Evolutionary conservation across 53 echinoderm and acorn worm species (phyloP).

Genomic region (Paelopatides confundens): DNA sequence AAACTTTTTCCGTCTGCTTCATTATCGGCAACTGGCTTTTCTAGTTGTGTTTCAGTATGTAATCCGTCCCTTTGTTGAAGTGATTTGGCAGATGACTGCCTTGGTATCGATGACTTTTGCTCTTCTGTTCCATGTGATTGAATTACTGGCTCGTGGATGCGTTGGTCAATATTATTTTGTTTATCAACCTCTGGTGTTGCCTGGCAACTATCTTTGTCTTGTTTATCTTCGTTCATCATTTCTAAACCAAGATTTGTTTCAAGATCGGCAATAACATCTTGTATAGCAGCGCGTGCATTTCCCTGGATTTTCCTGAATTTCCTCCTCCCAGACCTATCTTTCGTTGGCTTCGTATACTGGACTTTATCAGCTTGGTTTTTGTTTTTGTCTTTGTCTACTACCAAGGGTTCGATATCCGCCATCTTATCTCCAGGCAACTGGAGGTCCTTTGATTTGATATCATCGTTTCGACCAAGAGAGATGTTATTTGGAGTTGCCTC

Average conservation of each 20-base stretch:
- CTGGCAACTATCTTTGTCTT: slow-evolving; percentile 2
- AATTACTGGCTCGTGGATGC: slow-evolving; percentile 5
- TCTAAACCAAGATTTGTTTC: slow-evolving; percentile 46
- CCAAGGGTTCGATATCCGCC: not conserved
- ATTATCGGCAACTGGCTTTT: not conserved
- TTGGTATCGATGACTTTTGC: slow-evolving; percentile 16
- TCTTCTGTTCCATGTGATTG: slow-evolving; percentile 12
- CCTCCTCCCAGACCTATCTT: slow-evolving; percentile 28
- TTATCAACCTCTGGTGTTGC: slow-evolving; percentile 17
- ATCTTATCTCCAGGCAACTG: not conserved
- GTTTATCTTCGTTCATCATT: slow-evolving; percentile 41
- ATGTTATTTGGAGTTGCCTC: not conserved
- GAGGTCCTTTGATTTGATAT: not conserved
- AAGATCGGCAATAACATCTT: slow-evolving; percentile 42
- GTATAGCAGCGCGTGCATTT: slow-evolving; percentile 5
- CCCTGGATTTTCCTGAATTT: slow-evolving; percentile 35
- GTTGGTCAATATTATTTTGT: slow-evolving; percentile 43
- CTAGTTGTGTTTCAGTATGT: not conserved
- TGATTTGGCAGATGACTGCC: not conserved
- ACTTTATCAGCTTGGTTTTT: not conserved
- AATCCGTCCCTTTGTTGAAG: not conserved
- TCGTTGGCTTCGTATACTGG: not conserved
- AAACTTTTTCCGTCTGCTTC: not conserved
- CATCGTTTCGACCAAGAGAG: not conserved
- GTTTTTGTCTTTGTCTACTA: not conserved